Base-by-base conservation (phyloP, 2,888 invertebrate genomes). In the Sialis fuliginosa region DNA sequence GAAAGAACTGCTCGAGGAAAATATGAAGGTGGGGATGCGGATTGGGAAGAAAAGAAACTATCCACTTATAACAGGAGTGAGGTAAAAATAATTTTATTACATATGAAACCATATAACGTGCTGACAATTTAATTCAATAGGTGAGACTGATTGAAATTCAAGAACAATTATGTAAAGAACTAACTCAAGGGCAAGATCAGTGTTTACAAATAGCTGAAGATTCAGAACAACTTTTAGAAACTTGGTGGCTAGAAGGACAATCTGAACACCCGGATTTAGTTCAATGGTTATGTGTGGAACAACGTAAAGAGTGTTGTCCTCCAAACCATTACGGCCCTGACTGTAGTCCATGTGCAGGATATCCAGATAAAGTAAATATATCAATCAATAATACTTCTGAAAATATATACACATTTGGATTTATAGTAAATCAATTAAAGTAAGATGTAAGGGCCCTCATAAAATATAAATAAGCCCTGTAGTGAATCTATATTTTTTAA, bases 21-120 rank as follows among this genome's bases (percentile, higher is more conserved):
- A 62, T 91, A 84, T 65, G 92, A 88, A 56, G 93, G 93, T 4
- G 93, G 93, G 1, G 92, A 93, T 62, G 78, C 90, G 0, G 89
- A 87, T 5, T 93, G 92, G 90, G 93, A 93, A 61, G 88, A 90
- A 62, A 81, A 88, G 58, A 87, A 88, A 55, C 65, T 88, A 46
- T 79, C 80, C 45, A 77, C 80, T 1, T 93, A 92, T 61, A 77
- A 81, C 51, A 81, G 75, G 7, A 90, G 92, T 62, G 95, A 93
- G 70, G 79, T 93, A 30, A 6, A 7, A 6, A 35, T 4, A 6
- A 6, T 5, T 37, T 10, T 37, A 37, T 37, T 6, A 6, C 6
- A 5, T 37, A 8, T 37, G 4, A 6, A 37, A 6, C 10, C 12
- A 7, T 10, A 37, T 6, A 6, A 10, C 6, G 12, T 6, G 7